Evolutionary conservation across 2,888 invertebrate species (phyloP).

Genomic region (Colletes collaris): DNA sequence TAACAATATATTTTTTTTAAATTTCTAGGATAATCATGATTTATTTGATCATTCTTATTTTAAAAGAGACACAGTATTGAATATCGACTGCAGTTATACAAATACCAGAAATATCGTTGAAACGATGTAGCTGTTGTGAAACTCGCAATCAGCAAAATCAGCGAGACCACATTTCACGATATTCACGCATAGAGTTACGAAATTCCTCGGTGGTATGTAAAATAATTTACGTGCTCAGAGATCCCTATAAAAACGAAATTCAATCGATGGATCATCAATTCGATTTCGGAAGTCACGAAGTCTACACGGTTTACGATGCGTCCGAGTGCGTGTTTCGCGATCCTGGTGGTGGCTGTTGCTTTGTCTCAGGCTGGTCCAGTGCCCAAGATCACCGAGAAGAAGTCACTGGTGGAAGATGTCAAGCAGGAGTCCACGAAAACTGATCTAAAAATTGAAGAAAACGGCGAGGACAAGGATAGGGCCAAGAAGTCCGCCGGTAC

Average conservation of each 20-base stretch:
- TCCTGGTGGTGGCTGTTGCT: constrained; percentile 3
- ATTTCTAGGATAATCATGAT: no score
- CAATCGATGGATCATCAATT: constrained; percentile 12
- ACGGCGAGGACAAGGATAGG: constrained; percentile 38
- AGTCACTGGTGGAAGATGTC: constrained; percentile 17
- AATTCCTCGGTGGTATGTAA: not conserved
- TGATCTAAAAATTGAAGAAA: constrained; percentile 33
- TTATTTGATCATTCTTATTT: no score
- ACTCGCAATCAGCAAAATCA: constrained; percentile 14
- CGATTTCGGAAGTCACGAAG: constrained; percentile 1
- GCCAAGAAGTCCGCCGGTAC: constrained; percentile 30
- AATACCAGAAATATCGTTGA: not conserved
- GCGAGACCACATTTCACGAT: not conserved
- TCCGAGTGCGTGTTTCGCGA: constrained; percentile 5
- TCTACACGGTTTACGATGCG: constrained; percentile 26
- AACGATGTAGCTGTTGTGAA: constrained; percentile 1
- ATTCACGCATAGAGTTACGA: constrained; percentile 21
- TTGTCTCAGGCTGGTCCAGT: constrained; percentile 22
- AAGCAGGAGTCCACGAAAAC: constrained; percentile 13
- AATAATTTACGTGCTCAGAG: not conserved
- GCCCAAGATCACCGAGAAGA: constrained; percentile 21
- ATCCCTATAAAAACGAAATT: constrained; percentile 44
- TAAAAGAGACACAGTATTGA: no score
- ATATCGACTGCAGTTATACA: not conserved
- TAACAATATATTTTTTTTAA: no score